Evolutionary conservation across 2,888 invertebrate genomes (phyloP).

Genomic region (Epinotia demarniana): DNA sequence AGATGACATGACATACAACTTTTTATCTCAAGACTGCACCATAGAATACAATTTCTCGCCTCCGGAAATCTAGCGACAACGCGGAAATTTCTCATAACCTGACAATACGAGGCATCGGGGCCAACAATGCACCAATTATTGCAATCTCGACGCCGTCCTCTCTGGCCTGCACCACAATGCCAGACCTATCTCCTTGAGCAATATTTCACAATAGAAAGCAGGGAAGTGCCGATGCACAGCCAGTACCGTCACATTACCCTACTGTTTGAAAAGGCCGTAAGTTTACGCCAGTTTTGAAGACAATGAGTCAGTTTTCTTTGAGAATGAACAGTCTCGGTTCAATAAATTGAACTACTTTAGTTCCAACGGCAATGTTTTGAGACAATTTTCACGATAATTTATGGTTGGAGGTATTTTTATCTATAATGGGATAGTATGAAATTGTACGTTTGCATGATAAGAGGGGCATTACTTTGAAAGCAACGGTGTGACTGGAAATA

Average conservation of each 20-base stretch:
- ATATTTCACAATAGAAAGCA: constrained; percentile 69
- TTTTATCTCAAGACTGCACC: no score
- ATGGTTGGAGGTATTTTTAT: constrained; percentile 41
- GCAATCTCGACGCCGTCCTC: constrained; percentile 49
- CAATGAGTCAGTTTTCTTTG: constrained; percentile 31
- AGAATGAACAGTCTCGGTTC: constrained; percentile 61
- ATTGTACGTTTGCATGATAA: constrained; percentile 31
- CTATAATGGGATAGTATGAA: constrained; percentile 37
- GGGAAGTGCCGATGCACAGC: constrained; percentile 60
- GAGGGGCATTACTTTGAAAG: constrained; percentile 17
- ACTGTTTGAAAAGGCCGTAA: constrained; percentile 39
- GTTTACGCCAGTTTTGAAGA: constrained; percentile 35
- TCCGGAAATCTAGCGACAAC: constrained; percentile 13
- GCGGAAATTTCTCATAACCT: constrained; percentile 27
- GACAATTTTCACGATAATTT: constrained; percentile 50
- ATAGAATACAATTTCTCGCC: background rate
- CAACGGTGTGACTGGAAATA: background rate
- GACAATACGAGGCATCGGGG: constrained; percentile 19
- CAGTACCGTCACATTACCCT: constrained; percentile 5
- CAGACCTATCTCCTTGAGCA: constrained; percentile 58
- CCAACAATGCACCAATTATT: constrained; percentile 40
- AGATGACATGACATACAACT: no score
- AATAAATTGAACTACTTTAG: constrained; percentile 64
- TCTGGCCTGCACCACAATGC: constrained; percentile 54
- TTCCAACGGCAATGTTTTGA: constrained; percentile 59